These are phyloP conservation scores for Alcis repandata DNA, from an alignment of 2,888 invertebrate genomes.

Conservation along the genomic window DNA sequence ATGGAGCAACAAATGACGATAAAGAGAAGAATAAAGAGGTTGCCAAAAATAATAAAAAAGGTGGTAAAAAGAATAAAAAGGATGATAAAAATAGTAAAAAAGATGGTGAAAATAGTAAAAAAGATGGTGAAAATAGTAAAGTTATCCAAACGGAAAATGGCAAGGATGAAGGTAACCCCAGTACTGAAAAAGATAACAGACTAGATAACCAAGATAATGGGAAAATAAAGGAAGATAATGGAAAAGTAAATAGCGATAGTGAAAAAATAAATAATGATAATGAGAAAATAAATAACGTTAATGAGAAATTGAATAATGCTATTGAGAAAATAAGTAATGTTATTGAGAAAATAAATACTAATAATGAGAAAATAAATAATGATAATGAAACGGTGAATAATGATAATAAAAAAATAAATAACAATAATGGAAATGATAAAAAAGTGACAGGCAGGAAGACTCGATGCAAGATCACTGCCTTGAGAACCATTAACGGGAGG, in stretches of 20 bases:
- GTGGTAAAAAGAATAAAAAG: not conserved
- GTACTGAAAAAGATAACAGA: not conserved
- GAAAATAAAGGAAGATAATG: constrained; percentile 19
- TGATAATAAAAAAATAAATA: constrained; percentile 20
- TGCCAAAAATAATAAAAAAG: constrained; percentile 8
- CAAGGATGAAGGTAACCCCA: not conserved
- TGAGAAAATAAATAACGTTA: too few relatives aligned
- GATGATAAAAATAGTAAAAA: constrained; percentile 16
- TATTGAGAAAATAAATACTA: constrained; percentile 14
- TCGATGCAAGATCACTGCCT: constrained; percentile 25
- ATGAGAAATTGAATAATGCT: too few relatives aligned
- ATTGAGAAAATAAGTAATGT: too few relatives aligned
- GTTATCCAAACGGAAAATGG: not conserved
- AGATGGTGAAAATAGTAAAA: constrained; percentile 6
- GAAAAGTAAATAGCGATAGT: not conserved
- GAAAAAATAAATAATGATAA: constrained; percentile 11
- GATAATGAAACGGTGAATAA: constrained; percentile 10
- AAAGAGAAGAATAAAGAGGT: constrained; percentile 7
- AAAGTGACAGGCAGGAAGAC: constrained; percentile 3
- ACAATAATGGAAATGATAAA: constrained; percentile 38
- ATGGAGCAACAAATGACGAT: constrained; percentile 9
- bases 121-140: constrained; percentile 14
- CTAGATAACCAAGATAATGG: constrained; percentile 7
- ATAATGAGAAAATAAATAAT: too few relatives aligned
- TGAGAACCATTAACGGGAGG: constrained; percentile 11